Base-by-base conservation (phyloP, 2,888 invertebrate genomes). In the Tanypteryx hageni region DNA sequence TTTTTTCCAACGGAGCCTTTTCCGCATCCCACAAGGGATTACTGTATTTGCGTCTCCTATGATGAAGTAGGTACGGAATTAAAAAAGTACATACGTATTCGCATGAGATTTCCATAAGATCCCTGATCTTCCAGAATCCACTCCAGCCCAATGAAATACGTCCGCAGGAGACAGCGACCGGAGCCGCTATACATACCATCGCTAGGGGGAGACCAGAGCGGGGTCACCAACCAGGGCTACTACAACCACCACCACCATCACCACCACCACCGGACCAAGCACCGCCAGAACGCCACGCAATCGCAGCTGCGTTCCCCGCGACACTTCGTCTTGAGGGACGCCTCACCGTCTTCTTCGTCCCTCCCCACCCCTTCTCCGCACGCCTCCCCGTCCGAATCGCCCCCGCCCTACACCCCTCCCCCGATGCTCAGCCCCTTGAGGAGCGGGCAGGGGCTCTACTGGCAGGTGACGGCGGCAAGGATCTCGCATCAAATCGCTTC, bases 361-460 rank as follows among this genome's bases (percentile, higher is more conserved):
- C 56, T 81, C 9, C 16, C 92, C 0, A 31, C 61, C 8, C 18
- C 64, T 0, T 59, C 61, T 0, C 95, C 95, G 93, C 94, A 95
- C 31, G 93, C 93, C n/a, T 92, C 92, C 56, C 92, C 92, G 16
- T 81, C 92, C 1, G 93, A 94, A 85, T 94, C 95, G 14, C 96
- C 96, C 57, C 96, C 97, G 16, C 96, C 96, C 93, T 99, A 98
- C 95, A 99, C 99, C 0, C 99, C 99, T 18, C 98, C 98, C 58
- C 99, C 99, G 0, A 98, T 99, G 94, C 95, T 99, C 92, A 98
- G 98, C 94, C 99, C 99, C 0, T 97, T 98, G 93, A 96, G 99
- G 93, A 97, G 97, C 93, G 99, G 99, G 0, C 96, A 98, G 0
- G 99, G 99, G 0, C 96, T 99, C 5, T 98, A 97, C 94, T 89